Evolutionary conservation across 2,113 vertebrate genomes (phyloP).

Genomic region (Alethe castanea): DNA sequence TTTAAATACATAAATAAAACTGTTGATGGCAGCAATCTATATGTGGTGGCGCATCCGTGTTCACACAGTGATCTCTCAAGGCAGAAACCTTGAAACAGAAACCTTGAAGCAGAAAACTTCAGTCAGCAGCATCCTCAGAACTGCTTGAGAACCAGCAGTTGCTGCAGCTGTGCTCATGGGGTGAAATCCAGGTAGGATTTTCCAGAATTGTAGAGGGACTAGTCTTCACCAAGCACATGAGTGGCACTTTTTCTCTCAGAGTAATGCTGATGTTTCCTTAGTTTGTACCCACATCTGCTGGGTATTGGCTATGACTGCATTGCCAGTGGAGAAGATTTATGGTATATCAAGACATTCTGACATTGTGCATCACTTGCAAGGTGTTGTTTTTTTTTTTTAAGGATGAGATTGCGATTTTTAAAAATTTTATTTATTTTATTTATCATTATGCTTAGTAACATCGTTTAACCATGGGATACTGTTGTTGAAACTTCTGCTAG

Average conservation of each 20-base stretch:
- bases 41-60: fast-evolving
- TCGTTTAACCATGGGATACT: neutral
- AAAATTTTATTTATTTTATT: neutral
- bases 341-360: neutral
- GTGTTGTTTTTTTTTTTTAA: neutral
- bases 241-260: neutral
- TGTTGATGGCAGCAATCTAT: neutral
- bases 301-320: neutral
- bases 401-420: neutral
- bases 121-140: neutral
- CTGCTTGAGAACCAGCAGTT: neutral
- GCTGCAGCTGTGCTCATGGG: neutral
- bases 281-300: neutral
- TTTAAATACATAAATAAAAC: neutral
- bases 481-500: neutral
- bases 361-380: neutral
- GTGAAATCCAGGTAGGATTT: neutral
- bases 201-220: neutral
- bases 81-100: neutral
- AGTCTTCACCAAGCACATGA: fast-evolving
- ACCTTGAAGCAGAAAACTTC: neutral
- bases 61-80: neutral
- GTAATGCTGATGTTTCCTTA: neutral
- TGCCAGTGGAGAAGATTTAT: neutral
- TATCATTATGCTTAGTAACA: neutral